Percentiles rank a stretch among this genome's conserved stretches.
These are phyloP conservation scores for Petaurus breviceps DNA, from an alignment of 2,113 vertebrate species.

Conservation along the genomic window DNA sequence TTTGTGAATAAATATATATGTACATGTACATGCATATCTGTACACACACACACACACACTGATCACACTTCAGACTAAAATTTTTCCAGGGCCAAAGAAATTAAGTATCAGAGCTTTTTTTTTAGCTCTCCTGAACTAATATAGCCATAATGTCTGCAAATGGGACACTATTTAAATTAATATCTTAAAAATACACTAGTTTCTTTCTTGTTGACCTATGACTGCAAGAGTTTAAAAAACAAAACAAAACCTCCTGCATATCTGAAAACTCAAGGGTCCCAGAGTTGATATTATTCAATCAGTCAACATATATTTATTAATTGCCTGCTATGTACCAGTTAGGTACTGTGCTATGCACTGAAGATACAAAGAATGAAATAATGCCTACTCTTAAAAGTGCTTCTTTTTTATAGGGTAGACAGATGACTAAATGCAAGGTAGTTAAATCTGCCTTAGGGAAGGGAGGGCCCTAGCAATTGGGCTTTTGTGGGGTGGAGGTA, in stretches of 20 bases:
- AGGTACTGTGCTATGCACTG: not conserved
- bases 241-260: not conserved
- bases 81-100: conserved; percentile 54
- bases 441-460: not conserved
- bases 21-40: no score
- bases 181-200: not conserved
- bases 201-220: no score
- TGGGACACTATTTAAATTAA: conserved; percentile 20
- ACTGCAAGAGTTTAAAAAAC: not conserved
- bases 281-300: not conserved
- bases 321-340: not conserved
- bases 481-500: not conserved
- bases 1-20: conserved; percentile 25
- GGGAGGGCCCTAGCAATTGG: not conserved
- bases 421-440: not conserved
- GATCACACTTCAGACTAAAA: conserved; percentile 78
- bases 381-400: not conserved
- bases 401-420: not conserved
- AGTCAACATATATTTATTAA: not conserved
- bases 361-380: not conserved
- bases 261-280: conserved; percentile 31
- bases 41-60: conserved; percentile 36
- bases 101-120: conserved; percentile 22
- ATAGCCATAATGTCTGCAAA: conserved; percentile 15
- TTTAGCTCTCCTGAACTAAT: conserved; percentile 36